phyloP scores from a whole-genome alignment of 2,888 invertebrate genomes.

The Stenotaenia linearis region DNA sequence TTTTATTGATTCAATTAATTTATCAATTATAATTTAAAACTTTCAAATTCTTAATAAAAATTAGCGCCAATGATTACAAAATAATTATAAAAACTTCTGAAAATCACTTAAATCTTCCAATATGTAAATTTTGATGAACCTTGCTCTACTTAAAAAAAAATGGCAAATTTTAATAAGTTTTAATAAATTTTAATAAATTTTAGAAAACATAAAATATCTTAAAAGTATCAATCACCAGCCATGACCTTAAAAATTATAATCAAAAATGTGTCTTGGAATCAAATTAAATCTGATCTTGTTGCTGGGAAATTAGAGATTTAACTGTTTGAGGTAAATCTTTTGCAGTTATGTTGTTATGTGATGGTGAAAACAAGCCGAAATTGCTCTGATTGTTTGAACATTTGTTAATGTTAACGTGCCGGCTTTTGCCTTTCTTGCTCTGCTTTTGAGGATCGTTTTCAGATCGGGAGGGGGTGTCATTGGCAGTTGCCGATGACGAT shows the following conservation, averaged over 20 bases:
- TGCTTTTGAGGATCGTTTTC: constrained; percentile 50
- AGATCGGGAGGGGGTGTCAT: constrained; percentile 38
- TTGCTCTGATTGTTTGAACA: not conserved
- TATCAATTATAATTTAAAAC: not conserved
- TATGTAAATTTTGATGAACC: not conserved
- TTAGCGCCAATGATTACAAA: no score
- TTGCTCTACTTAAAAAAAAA: not conserved
- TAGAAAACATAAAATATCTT: not conserved
- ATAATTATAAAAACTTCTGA: no score
- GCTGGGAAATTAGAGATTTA: not conserved
- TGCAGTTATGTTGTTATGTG: not conserved
- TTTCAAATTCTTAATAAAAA: not conserved
- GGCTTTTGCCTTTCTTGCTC: constrained; percentile 46
- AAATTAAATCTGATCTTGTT: constrained; percentile 1
- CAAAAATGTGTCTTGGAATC: no score
- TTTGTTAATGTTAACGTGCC: constrained; percentile 32
- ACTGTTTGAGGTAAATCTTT: not conserved
- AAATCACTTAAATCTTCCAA: not conserved
- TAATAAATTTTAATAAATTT: not conserved
- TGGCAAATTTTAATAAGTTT: not conserved
- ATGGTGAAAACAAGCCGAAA: not conserved
- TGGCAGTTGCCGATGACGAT: not conserved
- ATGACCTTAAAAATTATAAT: no score
- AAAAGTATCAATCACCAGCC: not conserved
- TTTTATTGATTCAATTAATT: not conserved